These are phyloP conservation scores for Acleris laterana DNA, from an alignment of 2,888 invertebrate species.

Conservation along the genomic window DNA sequence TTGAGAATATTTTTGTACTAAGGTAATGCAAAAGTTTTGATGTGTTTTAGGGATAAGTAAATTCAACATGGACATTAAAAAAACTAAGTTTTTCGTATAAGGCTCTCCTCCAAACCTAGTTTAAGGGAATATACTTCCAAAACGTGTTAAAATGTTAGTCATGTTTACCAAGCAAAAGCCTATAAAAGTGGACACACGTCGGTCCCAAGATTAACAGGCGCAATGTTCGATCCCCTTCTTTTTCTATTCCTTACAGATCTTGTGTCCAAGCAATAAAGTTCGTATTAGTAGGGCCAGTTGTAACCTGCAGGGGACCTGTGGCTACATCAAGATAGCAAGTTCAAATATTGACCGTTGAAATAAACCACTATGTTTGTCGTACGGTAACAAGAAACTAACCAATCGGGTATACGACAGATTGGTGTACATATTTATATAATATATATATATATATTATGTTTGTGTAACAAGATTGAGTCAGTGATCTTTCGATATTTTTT, in stretches of 20 bases:
- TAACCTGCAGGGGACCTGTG: conserved; percentile 12
- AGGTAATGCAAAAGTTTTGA: too few species aligned
- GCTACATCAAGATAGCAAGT: conserved; percentile 2
- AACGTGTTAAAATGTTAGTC: too few species aligned
- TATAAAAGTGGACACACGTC: background rate
- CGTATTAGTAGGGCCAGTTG: background rate
- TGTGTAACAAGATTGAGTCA: conserved; percentile 1
- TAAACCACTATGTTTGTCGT: conserved; percentile 3
- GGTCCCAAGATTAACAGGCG: conserved; percentile 13
- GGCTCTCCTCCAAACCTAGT: too few species aligned
- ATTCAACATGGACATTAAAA: too few species aligned
- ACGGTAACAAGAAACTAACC: conserved; percentile 13
- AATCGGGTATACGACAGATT: conserved; percentile 11
- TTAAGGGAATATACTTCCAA: too few species aligned
- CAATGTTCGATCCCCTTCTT: background rate
- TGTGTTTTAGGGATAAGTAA: too few species aligned
- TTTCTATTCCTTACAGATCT: background rate
- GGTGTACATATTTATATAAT: background rate
- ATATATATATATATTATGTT: too few species aligned
- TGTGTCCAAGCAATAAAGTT: background rate
- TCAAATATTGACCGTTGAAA: conserved; percentile 26
- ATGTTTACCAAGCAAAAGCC: conserved; percentile 20
- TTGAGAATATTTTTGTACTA: too few species aligned
- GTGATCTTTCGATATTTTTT: conserved; percentile 2
- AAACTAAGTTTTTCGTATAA: too few species aligned